A percentile compares a stretch with the other conserved stretches of the same genome.
These are phyloP conservation scores for Misgurnus mizolepis DNA, from an alignment of 2,113 vertebrate genomes.

Conservation along the genomic window DNA sequence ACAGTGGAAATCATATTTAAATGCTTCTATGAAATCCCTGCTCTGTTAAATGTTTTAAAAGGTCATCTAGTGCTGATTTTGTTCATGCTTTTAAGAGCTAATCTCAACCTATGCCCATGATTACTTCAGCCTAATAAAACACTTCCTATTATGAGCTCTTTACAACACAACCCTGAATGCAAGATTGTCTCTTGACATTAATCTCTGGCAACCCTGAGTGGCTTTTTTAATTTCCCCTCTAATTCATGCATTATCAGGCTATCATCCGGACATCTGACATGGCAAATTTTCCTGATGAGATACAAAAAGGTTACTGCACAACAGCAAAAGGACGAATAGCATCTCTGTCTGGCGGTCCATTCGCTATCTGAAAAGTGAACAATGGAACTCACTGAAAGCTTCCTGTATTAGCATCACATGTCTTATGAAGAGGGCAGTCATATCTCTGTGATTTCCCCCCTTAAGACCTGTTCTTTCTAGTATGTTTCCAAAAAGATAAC, in stretches of 20 bases:
- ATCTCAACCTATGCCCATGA: not conserved
- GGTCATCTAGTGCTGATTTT: constrained; percentile 11
- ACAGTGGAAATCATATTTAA: not conserved
- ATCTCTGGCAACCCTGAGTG: constrained; percentile 29
- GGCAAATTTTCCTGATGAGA: constrained; percentile 52
- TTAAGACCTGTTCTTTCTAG: constrained; percentile 46
- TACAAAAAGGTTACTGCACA: constrained; percentile 16
- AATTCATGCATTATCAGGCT: constrained; percentile 50
- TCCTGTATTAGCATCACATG: constrained; percentile 44
- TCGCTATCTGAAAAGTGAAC: constrained; percentile 63
- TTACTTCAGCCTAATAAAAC: constrained; percentile 22
- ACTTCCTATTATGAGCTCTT: not conserved
- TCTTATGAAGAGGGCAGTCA: constrained; percentile 18
- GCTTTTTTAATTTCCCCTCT: constrained; percentile 21
- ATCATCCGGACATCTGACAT: constrained; percentile 64
- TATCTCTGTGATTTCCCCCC: constrained; percentile 19
- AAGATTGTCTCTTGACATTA: not conserved
- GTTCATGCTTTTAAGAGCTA: not conserved
- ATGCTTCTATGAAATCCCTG: not conserved
- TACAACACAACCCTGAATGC: not conserved
- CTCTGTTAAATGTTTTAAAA: constrained; percentile 3
- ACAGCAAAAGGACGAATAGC: constrained; percentile 36
- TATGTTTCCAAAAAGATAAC: constrained; percentile 52
- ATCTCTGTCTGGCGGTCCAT: constrained; percentile 29
- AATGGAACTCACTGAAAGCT: constrained; percentile 43